Evolutionary conservation across 1,140 invertebrate species (phyloP).

Genomic region (Pygmarrhopalites habei): DNA sequence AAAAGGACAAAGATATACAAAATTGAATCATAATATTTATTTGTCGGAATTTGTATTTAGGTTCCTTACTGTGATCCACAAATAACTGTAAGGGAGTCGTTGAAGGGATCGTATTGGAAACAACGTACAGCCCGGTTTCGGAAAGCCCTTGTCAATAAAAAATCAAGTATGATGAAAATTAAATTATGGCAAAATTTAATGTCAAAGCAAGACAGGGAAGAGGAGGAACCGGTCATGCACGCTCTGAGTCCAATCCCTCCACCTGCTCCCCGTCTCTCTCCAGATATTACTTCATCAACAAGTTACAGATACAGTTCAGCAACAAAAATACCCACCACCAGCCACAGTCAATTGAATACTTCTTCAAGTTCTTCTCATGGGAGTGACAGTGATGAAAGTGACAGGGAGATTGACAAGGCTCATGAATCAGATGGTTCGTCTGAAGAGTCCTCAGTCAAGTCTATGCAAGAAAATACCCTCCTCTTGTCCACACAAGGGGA

Average conservation of each 20-base stretch:
- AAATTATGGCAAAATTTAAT: conserved; percentile 9
- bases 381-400: neutral
- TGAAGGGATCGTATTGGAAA: neutral
- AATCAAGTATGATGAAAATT: neutral
- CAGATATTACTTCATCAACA: conserved; percentile 1
- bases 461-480: neutral
- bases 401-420: neutral
- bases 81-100: too few species aligned
- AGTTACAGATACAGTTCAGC: neutral
- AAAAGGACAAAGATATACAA: too few species aligned
- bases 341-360: neutral
- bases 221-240: neutral
- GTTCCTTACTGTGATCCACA: too few species aligned
- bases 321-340: neutral
- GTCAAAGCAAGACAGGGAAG: neutral
- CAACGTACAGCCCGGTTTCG: neutral
- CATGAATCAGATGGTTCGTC: neutral
- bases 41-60: too few species aligned
- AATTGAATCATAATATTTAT: too few species aligned
- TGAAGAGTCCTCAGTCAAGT: neutral
- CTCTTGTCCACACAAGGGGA: neutral
- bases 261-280: conserved; percentile 1
- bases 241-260: neutral
- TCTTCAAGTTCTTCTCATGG: neutral
- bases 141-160: conserved; percentile 6